Base-by-base conservation (phyloP, 35 echinoderm and acorn worm species). In the Strongylocentrotus purpuratus region DNA sequence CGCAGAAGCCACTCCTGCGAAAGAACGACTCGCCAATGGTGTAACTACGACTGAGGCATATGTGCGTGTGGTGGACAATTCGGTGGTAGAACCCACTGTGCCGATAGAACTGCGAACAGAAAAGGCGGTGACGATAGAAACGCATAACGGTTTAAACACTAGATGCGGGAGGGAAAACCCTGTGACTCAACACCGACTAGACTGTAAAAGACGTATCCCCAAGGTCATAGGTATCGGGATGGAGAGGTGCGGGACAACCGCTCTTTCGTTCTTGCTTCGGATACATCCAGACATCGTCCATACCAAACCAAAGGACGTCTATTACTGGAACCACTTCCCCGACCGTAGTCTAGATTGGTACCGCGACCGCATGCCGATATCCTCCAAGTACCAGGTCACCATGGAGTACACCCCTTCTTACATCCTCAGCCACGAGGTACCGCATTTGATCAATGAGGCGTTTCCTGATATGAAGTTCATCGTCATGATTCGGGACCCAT, bases 371-470 rank as follows among this genome's bases (percentile, higher is more conserved):
- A 95, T 97, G 95, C 94, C 94, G 2, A 20, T 87, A 17, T 92
- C 96, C 15, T 95, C 94, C 17, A 7, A 91, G 10, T 31, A 93
- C 25, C 94, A 97, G 25, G 31, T 95, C 5, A 92, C 86, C 78
- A 88, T 97, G 48, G 96, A 97, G 88, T 93, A 94, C 22, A 94
- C 96, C 15, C 92, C 96, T 85, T 41, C 89, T 47, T 97, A 97
- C 32, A 95, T 95, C 31, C 48, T 95, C 32, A 47, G 86, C 46
- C 33, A 47, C 33, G 61, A 61, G 7, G 78, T 88, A 31, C 94
- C 96, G 0, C 31, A 31, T 18, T 61, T 41, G 94, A 71, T 97
- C 22, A 94, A 94, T 10, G 33, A 45, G 17, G 95, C 48, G 35
- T 10, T 95, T 0, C 90, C 94, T 0, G 32, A 95, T 17, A 91